Evolutionary conservation across 1,140 invertebrate species (phyloP), one percentile per base, ranked within the genome.

Genomic region (Dolichoris vasculosae): DNA sequence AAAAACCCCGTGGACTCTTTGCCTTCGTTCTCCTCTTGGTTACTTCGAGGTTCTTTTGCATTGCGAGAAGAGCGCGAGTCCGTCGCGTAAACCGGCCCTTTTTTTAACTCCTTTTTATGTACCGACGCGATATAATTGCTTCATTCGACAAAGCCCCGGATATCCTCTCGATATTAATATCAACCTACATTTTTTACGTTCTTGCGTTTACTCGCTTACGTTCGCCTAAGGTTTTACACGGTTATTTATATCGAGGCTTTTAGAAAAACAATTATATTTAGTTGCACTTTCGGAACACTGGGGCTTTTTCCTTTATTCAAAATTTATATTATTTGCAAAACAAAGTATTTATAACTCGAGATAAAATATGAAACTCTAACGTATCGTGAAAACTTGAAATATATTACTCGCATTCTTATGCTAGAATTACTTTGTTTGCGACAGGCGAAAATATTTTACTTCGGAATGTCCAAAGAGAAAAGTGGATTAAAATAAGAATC

Each of bases 71-170:
- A 17, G 63, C 63, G 63, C 8, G n/a, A n/a, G n/a, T n/a, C n/a
- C 87, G 83, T 85, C 81, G 63, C 75, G n/a, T 82, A 84, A 84
- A 84, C 30, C 78, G 48, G 11, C 59, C 59, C 59, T 26, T 81
- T 81, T 51, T 80, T 67, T 81, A n/a, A 35, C 59, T 46, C 15
- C 38, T 43, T 81, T 67, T 81, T 81, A 55, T 9, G 38, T 32
- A 35, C 40, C 43, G 55, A 64, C 40, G 63, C 17, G 40, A 11
- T 51, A 81, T 81, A 81, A 81, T 81, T 81, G 79, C 79, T 81
- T 81, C 79, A 81, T 81, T 81, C 51, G 48, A 59, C 51, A 51
- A 51, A 30, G 46, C 75, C n/a, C n/a, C n/a, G 30, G 40, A 73
- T 73, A 43, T 43, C 69, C 69, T 71, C 69, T 40, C 30, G 17